Evolutionary conservation across 2,888 invertebrate species (phyloP).

Genomic region (Glyphotaelius pellucidus): DNA sequence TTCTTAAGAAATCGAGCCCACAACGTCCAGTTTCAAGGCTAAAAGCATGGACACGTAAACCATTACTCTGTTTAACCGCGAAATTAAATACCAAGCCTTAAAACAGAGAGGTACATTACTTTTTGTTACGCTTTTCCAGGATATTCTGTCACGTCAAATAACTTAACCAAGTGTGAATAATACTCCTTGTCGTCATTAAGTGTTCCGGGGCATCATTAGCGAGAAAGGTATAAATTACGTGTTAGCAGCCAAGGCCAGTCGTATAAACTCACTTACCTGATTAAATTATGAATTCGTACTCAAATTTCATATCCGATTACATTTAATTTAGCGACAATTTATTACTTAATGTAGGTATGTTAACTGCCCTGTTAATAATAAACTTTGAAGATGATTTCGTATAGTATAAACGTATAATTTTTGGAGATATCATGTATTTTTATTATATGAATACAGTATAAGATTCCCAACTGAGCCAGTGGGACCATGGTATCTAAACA

Average conservation of each 20-base stretch:
- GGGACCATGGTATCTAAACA: too few species aligned
- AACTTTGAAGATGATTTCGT: too few species aligned
- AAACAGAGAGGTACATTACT: not conserved
- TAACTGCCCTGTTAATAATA: too few species aligned
- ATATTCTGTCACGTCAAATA: not conserved
- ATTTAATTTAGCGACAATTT: not conserved
- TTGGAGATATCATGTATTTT: too few species aligned
- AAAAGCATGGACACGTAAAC: not conserved
- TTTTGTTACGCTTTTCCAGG: not conserved
- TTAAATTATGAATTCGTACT: not conserved
- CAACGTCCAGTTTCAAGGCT: not conserved
- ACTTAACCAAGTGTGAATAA: not conserved
- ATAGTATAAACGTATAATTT: too few species aligned
- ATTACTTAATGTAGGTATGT: not conserved
- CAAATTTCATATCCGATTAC: not conserved
- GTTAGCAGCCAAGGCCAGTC: not conserved
- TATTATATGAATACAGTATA: too few species aligned
- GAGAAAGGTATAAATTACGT: not conserved
- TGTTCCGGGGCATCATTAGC: not conserved
- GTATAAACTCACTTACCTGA: constrained; percentile 2
- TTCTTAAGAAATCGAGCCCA: not conserved
- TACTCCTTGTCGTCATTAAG: not conserved
- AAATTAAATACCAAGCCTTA: not conserved
- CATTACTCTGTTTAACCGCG: not conserved
- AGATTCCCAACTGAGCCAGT: too few species aligned